A percentile compares a stretch with the other conserved stretches of the same genome.
Conservation (phyloP, 2,113 vertebrate species). For the Odontophorus gujanensis region DNA sequence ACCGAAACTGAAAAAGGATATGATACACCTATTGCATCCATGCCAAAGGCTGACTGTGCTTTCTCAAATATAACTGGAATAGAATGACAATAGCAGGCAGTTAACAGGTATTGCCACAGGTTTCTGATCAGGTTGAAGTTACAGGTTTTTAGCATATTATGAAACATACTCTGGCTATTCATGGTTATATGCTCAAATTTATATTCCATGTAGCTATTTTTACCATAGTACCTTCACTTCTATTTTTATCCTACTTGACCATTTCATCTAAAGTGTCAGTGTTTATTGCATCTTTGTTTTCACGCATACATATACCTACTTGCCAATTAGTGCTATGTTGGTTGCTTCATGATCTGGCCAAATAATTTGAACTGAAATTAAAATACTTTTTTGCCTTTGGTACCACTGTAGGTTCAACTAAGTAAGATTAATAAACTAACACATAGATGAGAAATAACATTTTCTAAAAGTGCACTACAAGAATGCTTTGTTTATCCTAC, state of each 20-base stretch:
- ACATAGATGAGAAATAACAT: not conserved
- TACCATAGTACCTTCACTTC: not conserved
- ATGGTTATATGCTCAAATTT: not conserved
- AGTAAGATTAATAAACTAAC: not conserved
- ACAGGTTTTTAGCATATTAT: not conserved
- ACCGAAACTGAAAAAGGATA: conserved; percentile 36
- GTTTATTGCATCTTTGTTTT: not conserved
- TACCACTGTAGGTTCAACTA: not conserved
- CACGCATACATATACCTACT: not conserved
- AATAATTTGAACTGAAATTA: not conserved
- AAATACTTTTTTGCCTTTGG: not conserved
- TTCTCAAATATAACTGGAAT: conserved; percentile 1
- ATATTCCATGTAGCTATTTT: not conserved
- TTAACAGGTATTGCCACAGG: not conserved
- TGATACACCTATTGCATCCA: not conserved
- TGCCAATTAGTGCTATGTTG: not conserved
- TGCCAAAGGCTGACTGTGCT: conserved; percentile 37
- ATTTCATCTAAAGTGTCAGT: not conserved
- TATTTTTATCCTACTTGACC: conserved; percentile 6
- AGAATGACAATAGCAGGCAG: conserved; percentile 28
- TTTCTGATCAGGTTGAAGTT: conserved; percentile 9
- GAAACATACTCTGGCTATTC: not conserved
- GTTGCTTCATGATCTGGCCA: not conserved
- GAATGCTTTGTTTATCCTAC: not conserved
- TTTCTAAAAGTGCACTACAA: not conserved